phyloP scores from a whole-genome alignment of 2,113 vertebrate species.

The Aplodontia rufa region DNA sequence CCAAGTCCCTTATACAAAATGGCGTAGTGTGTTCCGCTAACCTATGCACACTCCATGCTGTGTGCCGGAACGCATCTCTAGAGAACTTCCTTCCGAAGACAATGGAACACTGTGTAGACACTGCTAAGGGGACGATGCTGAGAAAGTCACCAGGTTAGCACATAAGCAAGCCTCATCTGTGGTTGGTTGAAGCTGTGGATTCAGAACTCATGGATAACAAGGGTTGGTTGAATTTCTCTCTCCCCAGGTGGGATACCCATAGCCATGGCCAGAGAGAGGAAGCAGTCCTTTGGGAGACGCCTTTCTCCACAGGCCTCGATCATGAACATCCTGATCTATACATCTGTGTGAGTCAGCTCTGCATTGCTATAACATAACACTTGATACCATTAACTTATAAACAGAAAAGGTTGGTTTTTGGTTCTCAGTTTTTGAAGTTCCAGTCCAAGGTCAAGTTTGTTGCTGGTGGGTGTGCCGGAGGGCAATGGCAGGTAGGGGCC shows the following conservation, averaged over 20 bases:
- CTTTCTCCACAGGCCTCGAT: background rate
- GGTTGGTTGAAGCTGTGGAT: background rate
- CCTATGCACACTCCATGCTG: background rate
- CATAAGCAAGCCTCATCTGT: too few relatives aligned
- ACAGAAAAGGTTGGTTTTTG: background rate
- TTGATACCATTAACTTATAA: background rate
- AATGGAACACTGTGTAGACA: background rate
- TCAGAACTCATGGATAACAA: too few relatives aligned
- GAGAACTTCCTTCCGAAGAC: background rate
- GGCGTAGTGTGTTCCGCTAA: too few relatives aligned
- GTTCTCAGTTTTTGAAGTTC: background rate
- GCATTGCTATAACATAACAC: background rate
- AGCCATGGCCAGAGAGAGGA: background rate
- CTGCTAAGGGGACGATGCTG: background rate
- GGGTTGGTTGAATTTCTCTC: background rate
- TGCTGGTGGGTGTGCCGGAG: too few relatives aligned
- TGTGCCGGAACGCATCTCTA: too few relatives aligned
- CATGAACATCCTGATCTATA: background rate
- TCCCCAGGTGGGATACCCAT: background rate
- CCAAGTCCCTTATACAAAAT: background rate
- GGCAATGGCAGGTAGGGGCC: too few relatives aligned
- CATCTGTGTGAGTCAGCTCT: background rate
- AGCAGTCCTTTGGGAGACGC: background rate
- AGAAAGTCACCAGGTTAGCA: background rate
- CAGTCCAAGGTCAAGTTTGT: too few relatives aligned